Evolutionary conservation across 2,113 vertebrate species (phyloP), one percentile per base, ranked within the genome.

Genomic region (Sitta europaea): DNA sequence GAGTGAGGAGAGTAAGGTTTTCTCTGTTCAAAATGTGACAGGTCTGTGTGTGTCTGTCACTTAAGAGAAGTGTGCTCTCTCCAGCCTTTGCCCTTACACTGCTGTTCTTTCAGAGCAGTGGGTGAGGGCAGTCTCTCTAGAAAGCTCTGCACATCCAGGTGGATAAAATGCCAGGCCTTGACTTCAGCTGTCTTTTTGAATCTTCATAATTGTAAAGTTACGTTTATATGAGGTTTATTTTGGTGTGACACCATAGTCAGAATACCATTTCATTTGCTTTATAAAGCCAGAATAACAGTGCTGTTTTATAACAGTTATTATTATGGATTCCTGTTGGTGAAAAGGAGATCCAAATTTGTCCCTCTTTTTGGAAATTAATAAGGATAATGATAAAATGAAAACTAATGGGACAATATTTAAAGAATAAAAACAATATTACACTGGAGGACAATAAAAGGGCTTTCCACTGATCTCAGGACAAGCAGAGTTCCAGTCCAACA

Each of bases 91-190:
- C 7, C 54, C 11, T 71, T 33, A 22, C 14, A 35, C 6, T 0
- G 4, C 6, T 1, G 3, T 22, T 27, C 25, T n/a, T 47, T 53
- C 0, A 0, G 28, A 75, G 43, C 16, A 7, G 33, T 17, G 14
- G 21, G 4, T 54, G 9, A 22, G 42, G 33, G 18, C 61, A 42
- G 29, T 24, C 25, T 28, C 12, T 4, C 7, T 38, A 10, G 2
- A 11, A n/a, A 59, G 15, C n/a, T 35, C 35, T 59, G 53, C 43
- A 33, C 11, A 76, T 47, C 6, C 16, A 47, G 13, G 50, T 10
- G 18, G 27, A 65, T 54, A 59, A 68, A 86, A 68, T 59, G 33
- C 20, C 25, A 42, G 3, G 5, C 58, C 29, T 73, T 23, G 38
- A 18, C 16, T 59, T 80, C 33, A 68, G 59, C 42, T 75, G 12